These are phyloP conservation scores for Drosophila trapezifrons DNA, from an alignment of 1,140 invertebrate species.

Conservation along the genomic window DNA sequence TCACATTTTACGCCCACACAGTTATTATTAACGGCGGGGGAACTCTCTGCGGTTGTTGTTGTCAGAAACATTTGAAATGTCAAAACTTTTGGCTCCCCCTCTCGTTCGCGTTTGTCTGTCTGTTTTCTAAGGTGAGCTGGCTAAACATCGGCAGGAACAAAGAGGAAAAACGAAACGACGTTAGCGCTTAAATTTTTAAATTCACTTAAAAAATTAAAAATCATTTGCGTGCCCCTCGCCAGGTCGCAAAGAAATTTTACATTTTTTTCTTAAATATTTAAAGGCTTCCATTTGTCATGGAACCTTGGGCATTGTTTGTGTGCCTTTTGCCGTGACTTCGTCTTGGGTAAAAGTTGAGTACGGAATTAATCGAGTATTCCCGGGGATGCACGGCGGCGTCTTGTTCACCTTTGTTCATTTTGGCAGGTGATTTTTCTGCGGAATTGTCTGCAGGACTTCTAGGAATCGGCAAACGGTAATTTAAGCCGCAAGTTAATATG, in stretches of 20 bases:
- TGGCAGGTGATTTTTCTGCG: constrained; percentile 22
- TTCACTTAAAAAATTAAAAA: constrained; percentile 78
- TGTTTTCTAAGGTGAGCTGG: constrained; percentile 24
- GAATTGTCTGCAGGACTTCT: constrained; percentile 11
- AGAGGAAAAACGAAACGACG: constrained; percentile 1
- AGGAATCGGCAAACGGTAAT: constrained; percentile 27
- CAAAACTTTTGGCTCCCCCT: constrained; percentile 66
- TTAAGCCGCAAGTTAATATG: constrained; percentile 21
- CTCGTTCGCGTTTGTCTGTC: constrained; percentile 17
- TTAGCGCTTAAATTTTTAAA: constrained; percentile 74
- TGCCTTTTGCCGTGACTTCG: constrained; percentile 7
- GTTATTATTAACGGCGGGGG: constrained; percentile 68
- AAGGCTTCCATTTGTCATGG: constrained; percentile 55
- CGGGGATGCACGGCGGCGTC: neutral
- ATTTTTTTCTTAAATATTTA: constrained; percentile 62
- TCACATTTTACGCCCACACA: constrained; percentile 54
- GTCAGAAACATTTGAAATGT: constrained; percentile 81
- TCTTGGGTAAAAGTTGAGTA: neutral
- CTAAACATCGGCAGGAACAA: neutral
- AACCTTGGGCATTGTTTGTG: constrained; percentile 37
- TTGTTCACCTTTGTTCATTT: constrained; percentile 6
- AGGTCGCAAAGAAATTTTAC: constrained; percentile 15
- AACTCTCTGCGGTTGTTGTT: constrained; percentile 48
- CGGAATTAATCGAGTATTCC: constrained; percentile 18
- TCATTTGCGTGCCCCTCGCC: constrained; percentile 12